Evolutionary conservation across 2,888 invertebrate genomes (phyloP), one percentile per base, ranked within the genome.

Genomic region (Crocallis elinguaria): DNA sequence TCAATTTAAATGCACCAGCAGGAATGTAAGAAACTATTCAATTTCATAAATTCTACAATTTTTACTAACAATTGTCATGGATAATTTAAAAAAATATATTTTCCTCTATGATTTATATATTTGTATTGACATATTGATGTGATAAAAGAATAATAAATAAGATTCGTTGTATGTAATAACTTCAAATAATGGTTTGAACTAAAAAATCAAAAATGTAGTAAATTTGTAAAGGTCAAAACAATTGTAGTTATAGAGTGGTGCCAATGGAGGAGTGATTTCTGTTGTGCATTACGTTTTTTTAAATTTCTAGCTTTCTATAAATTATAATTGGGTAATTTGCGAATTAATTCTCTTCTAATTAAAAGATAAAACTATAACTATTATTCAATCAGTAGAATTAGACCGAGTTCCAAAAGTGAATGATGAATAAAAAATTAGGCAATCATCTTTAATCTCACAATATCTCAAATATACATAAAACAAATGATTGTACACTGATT

Each of bases 221-320:
- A 50, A 14, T 49, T 37, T 23, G 12, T 29, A 44, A 43, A 19
- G 38, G 39, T 37, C 29, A 48, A 59, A 44, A 39, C 38, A 41
- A 56, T 38, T 49, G 39, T 46, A 17, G 13, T 12, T 7, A 29
- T 41, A 46, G 46, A 58, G 27, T 42, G 42, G 57, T 67, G 62
- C 68, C 68, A 69, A 67, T 69, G 71, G 76, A 78, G 75, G 69
- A 69, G 64, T 65, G 67, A 49, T 57, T 12, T 37, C 7, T 23
- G 50, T 63, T 60, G 60, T 51, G 52, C 53, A 7, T 29, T 12
- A 38, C 25, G 39, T 38, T 42, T 66, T 59, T 19, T 30, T 53
- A 42, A 57, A 59, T 39, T 50, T 27, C 38, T 49, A 42, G 27
- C 49, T 49, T 46, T 13, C 7, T 27, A n/a, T 3, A 6, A n/a